Conservation (phyloP, 2,797 vertebrate genomes). For the Bovichtus diacanthus region DNA sequence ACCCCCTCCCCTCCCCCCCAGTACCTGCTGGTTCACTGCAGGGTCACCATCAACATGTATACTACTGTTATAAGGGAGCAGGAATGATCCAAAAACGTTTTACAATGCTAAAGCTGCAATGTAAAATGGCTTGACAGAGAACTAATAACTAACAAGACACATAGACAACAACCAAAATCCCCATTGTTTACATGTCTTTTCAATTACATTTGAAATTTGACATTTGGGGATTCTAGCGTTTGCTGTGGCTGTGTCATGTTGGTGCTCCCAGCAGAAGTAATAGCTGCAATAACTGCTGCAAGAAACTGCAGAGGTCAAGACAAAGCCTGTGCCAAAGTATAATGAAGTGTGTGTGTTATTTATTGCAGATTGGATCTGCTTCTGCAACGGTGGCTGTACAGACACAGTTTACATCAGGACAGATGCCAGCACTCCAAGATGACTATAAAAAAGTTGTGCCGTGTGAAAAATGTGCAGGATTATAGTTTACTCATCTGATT, state of each 20-base stretch:
- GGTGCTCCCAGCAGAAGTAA: not conserved
- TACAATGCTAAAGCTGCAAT: not conserved
- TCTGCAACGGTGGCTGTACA: not conserved
- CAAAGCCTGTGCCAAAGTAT: not conserved
- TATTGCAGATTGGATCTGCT: not conserved
- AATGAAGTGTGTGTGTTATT: not conserved
- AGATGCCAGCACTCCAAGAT: not conserved
- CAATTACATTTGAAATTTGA: not conserved
- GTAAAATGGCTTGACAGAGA: not conserved
- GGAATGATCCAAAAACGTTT: not conserved
- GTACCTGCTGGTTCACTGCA: constrained; percentile 80
- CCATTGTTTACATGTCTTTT: not conserved
- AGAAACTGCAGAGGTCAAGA: not conserved
- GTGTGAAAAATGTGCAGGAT: not conserved
- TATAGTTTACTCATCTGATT: not conserved
- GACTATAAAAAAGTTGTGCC: not conserved
- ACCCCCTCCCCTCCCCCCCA: constrained; percentile 28
- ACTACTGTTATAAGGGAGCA: constrained; percentile 5
- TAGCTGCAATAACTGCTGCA: not conserved
- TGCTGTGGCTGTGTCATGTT: not conserved
- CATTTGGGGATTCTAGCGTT: not conserved
- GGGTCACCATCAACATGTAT: constrained; percentile 63
- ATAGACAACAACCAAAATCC: not conserved
- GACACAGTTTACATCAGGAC: not conserved
- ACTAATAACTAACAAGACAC: not conserved